A percentile compares a stretch with the other conserved stretches of the same genome.
These are phyloP conservation scores for Pararge aegeria DNA, from an alignment of 1,140 invertebrate species.

Conservation along the genomic window DNA sequence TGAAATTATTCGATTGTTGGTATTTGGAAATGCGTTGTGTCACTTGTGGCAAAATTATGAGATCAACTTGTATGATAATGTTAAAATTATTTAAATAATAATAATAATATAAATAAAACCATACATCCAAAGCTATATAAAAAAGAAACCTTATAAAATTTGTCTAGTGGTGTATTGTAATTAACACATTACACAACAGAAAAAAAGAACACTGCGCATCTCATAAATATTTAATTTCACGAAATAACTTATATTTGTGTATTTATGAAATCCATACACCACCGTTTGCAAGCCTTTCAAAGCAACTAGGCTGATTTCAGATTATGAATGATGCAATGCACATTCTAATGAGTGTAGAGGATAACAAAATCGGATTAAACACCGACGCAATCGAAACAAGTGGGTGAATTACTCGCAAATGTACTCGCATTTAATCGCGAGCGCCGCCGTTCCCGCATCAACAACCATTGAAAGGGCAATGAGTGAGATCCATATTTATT, in stretches of 20 bases:
- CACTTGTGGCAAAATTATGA: too few species aligned
- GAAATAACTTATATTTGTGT: not conserved
- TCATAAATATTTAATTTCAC: not conserved
- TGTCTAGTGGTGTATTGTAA: too few species aligned
- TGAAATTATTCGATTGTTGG: too few species aligned
- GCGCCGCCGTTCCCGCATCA: constrained; percentile 18
- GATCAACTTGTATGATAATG: too few species aligned
- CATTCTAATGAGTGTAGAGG: not conserved
- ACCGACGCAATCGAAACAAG: not conserved
- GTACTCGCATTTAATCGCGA: constrained; percentile 28
- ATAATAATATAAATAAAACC: too few species aligned
- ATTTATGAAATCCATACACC: not conserved
- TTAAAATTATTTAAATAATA: too few species aligned
- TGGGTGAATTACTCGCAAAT: not conserved
- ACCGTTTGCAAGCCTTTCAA: not conserved
- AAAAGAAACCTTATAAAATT: too few species aligned
- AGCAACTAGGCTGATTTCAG: not conserved
- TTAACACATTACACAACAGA: not conserved
- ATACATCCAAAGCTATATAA: too few species aligned
- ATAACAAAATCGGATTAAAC: not conserved
- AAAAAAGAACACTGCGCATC: not conserved
- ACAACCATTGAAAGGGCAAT: constrained; percentile 25
- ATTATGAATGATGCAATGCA: not conserved
- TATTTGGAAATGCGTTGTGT: too few species aligned
- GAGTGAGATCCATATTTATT: constrained; percentile 68